Evolutionary conservation across 2,888 invertebrate genomes (phyloP).

Genomic region (Vannuccia rotundouncinata): DNA sequence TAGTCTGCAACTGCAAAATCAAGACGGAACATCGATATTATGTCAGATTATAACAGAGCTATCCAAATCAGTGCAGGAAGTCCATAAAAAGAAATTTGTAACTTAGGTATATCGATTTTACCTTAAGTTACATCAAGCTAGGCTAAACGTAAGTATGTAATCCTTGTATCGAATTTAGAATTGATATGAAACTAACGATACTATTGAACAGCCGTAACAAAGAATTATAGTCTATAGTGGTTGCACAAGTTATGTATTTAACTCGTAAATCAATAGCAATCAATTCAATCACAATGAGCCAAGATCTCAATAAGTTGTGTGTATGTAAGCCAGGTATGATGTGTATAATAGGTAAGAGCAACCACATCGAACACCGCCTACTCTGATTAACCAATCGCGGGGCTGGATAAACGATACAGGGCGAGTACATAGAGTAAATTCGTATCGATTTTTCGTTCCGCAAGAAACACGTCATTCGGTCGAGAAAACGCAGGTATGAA

Average conservation of each 20-base stretch:
- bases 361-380: constrained; percentile 19
- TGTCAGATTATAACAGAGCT: too few relatives aligned
- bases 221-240: too few relatives aligned
- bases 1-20: not conserved
- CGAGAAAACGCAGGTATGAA: constrained; percentile 7
- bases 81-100: too few relatives aligned
- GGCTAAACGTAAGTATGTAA: too few relatives aligned
- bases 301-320: not conserved
- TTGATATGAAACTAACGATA: too few relatives aligned
- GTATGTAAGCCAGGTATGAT: not conserved
- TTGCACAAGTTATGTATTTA: not conserved
- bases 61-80: too few relatives aligned
- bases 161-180: too few relatives aligned
- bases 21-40: too few relatives aligned
- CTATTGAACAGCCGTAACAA: too few relatives aligned
- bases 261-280: not conserved
- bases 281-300: not conserved
- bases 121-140: too few relatives aligned
- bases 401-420: constrained; percentile 1
- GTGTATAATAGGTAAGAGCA: not conserved
- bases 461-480: constrained; percentile 6
- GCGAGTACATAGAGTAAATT: constrained; percentile 16
- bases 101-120: too few relatives aligned
- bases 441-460: constrained; percentile 17
- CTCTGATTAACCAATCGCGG: not conserved